Conservation (phyloP, 2,113 vertebrate species). For the Cinclus mexicanus region DNA sequence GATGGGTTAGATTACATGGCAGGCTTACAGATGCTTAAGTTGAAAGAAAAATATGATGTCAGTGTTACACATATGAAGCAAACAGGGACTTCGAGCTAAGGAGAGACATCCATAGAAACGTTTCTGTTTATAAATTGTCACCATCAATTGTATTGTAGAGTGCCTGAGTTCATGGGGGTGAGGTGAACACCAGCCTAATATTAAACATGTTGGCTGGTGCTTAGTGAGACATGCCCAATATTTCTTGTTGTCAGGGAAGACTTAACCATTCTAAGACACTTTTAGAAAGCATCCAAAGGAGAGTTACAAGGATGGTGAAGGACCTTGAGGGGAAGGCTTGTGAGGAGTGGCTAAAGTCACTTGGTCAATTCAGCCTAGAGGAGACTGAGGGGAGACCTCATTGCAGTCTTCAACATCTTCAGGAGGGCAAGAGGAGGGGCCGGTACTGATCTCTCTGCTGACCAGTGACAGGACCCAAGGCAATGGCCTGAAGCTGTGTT, state of each 20-base stretch:
- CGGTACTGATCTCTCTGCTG: neutral
- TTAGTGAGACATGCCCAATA: neutral
- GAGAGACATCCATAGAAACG: neutral
- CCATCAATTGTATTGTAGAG: neutral
- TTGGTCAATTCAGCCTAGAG: neutral
- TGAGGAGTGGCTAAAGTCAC: neutral
- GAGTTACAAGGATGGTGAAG: neutral
- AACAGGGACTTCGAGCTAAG: neutral
- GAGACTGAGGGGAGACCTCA: neutral
- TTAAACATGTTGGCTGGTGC: neutral
- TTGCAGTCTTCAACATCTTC: neutral
- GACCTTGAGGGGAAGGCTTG: neutral
- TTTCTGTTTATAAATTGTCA: neutral
- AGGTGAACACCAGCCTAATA: neutral
- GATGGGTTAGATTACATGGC: neutral
- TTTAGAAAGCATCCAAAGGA: neutral
- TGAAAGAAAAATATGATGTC: neutral
- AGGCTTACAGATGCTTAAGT: neutral
- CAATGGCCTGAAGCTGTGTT: neutral
- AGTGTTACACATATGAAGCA: neutral
- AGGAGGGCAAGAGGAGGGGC: neutral
- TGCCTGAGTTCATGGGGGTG: neutral
- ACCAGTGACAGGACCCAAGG: neutral
- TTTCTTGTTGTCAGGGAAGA: neutral
- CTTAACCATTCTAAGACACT: neutral